phyloP scores from a whole-genome alignment of 2,888 invertebrate genomes.

The Syritta pipiens region DNA sequence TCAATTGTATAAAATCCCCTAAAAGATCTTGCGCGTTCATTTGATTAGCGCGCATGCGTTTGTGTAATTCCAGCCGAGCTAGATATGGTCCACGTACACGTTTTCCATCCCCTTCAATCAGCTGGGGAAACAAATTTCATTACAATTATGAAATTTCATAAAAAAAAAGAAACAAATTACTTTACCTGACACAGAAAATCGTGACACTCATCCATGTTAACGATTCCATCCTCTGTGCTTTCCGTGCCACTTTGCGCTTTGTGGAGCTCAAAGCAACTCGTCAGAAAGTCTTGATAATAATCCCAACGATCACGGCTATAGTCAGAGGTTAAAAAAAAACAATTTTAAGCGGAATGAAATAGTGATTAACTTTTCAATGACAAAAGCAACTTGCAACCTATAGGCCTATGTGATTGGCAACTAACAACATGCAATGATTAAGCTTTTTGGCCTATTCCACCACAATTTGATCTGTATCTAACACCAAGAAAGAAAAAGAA shows the following conservation, averaged over 20 bases:
- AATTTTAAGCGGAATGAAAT: no score
- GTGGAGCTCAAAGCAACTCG: conserved; percentile 84
- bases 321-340: no score
- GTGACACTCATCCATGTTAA: conserved; percentile 74
- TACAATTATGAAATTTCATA: background rate
- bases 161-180: background rate
- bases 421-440: no score
- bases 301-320: conserved; percentile 86
- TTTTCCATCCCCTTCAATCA: conserved; percentile 81
- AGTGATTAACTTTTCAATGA: background rate
- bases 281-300: conserved; percentile 86
- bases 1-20: conserved; percentile 84
- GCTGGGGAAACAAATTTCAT: conserved; percentile 72
- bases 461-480: no score
- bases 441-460: no score
- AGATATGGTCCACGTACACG: conserved; percentile 89
- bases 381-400: no score
- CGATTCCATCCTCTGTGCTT: conserved; percentile 72
- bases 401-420: no score
- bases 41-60: conserved; percentile 81
- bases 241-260: conserved; percentile 50
- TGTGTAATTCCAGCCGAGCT: conserved; percentile 89
- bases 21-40: conserved; percentile 81
- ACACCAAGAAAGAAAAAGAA: no score
- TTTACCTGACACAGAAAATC: conserved; percentile 76